These are phyloP conservation scores for Mormyrus proboscirostris DNA, from an alignment of 2,797 vertebrate genomes.

Conservation along the genomic window DNA sequence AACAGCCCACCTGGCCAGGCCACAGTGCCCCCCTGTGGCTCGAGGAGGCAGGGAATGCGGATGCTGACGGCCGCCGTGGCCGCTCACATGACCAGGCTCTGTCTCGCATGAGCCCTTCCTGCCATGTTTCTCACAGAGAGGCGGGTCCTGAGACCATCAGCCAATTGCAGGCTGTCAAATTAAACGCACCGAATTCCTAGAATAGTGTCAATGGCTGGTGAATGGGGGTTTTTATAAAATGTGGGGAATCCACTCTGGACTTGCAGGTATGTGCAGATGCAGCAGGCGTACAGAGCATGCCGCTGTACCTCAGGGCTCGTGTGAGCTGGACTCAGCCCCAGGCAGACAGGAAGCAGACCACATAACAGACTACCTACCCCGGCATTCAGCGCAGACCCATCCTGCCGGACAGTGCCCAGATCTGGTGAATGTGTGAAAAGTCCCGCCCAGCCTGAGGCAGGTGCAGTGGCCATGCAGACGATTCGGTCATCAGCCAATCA, in stretches of 20 bases:
- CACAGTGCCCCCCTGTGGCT: slow-evolving; percentile 10
- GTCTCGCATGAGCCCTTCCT: background rate
- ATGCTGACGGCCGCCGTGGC: background rate
- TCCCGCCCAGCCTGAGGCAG: background rate
- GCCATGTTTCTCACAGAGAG: background rate
- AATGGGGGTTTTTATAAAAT: background rate
- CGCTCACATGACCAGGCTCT: background rate
- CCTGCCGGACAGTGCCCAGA: background rate
- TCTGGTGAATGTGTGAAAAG: background rate
- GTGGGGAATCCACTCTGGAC: background rate
- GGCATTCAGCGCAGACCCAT: background rate
- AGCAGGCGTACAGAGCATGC: background rate
- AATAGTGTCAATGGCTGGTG: background rate
- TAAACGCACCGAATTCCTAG: background rate
- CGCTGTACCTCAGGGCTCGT: background rate
- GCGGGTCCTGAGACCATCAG: background rate
- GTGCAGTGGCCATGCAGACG: background rate
- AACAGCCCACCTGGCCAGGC: slow-evolving; percentile 14
- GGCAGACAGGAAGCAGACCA: background rate
- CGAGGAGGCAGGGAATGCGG: background rate
- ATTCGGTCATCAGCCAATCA: background rate
- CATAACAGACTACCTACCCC: background rate
- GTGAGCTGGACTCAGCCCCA: background rate
- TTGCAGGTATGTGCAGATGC: background rate
- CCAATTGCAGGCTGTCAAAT: background rate